Evolutionary conservation across 2,113 vertebrate species (phyloP), one percentile per base, ranked within the genome.

Genomic region (Morone saxatilis): DNA sequence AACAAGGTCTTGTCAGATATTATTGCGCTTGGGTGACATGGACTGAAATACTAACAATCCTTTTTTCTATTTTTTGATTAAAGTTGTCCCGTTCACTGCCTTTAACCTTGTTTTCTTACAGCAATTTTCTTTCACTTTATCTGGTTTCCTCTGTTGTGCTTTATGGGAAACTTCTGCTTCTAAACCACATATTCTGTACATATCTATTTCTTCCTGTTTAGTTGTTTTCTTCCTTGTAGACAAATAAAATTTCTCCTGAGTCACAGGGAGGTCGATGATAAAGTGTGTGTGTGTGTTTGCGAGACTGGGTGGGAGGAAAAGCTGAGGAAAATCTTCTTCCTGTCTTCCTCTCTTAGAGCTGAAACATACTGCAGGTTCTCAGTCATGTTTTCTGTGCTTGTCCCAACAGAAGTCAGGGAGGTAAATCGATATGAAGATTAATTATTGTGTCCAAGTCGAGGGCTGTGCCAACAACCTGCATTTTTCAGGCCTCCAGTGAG

Each of bases 371-470:
- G 79, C 69, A 54, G 85, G 67, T 73, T 81, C 51, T 87, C 79
- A 67, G 76, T 91, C 76, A 76, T 43, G 50, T 88, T 80, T 60
- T 61, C 71, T 83, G 60, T 70, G 62, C 43, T 54, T 51, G 80
- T 91, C 86, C 75, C 80, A 84, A 48, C 47, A 84, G 41, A 84
- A 85, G 87, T 91, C 83, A 76, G 65, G 54, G 66, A 84, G 78
- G 79, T 80, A 79, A 76, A 88, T 91, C 85, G 80, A 91, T 92
- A 89, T 81, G 72, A 90, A 90, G 91, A 94, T 94, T 88, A 91
- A 95, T 94, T 91, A 91, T 93, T 91, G 90, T 94, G 90, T 88
- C 89, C 90, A 90, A 89, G 86, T 91, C 83, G 57, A 89, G 88
- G 84, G 83, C 88, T 86, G 80, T 81, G 85, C 86, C 72, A 74